Conservation (phyloP, 2,797 vertebrate genomes). For the Macroramphosus scolopax region DNA sequence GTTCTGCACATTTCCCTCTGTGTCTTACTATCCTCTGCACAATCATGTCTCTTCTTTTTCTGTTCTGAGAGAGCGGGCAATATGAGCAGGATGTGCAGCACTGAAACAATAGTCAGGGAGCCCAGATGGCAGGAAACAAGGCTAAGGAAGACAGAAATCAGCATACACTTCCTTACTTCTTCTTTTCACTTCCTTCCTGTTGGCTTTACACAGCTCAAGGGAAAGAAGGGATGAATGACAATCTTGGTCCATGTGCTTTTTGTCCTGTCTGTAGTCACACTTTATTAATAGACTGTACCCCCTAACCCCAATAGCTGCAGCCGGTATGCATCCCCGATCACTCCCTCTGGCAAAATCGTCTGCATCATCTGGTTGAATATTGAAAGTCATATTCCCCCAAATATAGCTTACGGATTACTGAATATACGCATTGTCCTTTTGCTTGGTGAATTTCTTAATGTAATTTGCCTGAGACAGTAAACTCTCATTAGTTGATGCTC, state of each 20-base stretch:
- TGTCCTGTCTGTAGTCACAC: conserved; percentile 6
- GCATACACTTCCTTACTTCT: conserved; percentile 71
- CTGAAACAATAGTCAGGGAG: conserved; percentile 74
- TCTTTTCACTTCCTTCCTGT: conserved; percentile 74
- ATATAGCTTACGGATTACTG: background rate
- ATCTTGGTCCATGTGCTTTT: conserved; percentile 26
- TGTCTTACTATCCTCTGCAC: conserved; percentile 32
- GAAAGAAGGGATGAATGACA: conserved; percentile 11
- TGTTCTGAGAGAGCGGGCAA: conserved; percentile 57
- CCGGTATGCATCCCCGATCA: background rate
- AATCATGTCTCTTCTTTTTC: conserved; percentile 31
- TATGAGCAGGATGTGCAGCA: conserved; percentile 73
- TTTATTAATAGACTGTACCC: conserved; percentile 13
- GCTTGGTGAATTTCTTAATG: conserved; percentile 15
- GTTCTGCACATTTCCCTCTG: conserved; percentile 45
- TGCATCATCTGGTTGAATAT: conserved; percentile 5
- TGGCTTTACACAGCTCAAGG: conserved; percentile 44
- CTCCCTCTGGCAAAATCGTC: conserved; percentile 7
- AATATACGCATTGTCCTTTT: background rate
- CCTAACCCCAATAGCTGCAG: background rate
- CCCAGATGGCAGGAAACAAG: conserved; percentile 81
- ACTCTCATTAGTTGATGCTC: conserved; percentile 29
- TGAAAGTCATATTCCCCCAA: background rate
- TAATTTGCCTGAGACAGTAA: conserved; percentile 20
- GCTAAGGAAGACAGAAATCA: conserved; percentile 70